Percentiles rank a stretch among this genome's conserved stretches.
Evolutionary conservation across 2,797 vertebrate species (phyloP).

Genomic region (Anabas testudineus): DNA sequence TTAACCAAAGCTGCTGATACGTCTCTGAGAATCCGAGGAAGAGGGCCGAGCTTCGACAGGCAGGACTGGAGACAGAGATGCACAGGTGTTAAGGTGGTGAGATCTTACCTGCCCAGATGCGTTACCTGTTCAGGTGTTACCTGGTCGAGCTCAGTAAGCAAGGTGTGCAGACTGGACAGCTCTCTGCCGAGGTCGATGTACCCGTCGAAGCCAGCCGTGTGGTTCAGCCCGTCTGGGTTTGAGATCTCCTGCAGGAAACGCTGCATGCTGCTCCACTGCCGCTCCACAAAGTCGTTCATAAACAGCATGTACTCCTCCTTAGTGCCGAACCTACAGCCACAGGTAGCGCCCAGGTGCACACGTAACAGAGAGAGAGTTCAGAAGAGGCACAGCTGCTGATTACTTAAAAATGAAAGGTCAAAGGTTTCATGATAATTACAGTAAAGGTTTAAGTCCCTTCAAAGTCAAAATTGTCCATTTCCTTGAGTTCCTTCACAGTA

Average conservation of each 20-base stretch:
- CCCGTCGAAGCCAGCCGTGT: constrained; percentile 93
- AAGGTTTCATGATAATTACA: too few species aligned
- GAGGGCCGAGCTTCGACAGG: constrained; percentile 91
- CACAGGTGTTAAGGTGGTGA: too few species aligned
- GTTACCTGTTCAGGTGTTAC: constrained; percentile 72
- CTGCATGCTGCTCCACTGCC: constrained; percentile 97
- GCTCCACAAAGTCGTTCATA: constrained; percentile 98
- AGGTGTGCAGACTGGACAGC: constrained; percentile 92
- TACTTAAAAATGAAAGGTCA: neutral
- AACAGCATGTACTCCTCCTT: constrained; percentile 99
- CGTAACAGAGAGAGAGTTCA: neutral
- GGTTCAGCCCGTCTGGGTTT: constrained; percentile 92
- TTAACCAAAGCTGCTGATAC: constrained; percentile 91
- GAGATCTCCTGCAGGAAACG: constrained; percentile 96
- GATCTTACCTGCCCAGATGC: too few species aligned
- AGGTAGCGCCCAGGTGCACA: neutral
- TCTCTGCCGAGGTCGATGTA: constrained; percentile 96
- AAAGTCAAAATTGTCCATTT: too few species aligned
- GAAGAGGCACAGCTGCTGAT: too few species aligned
- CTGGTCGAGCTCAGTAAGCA: constrained; percentile 95
- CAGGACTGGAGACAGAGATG: constrained; percentile 81
- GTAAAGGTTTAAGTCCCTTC: neutral
- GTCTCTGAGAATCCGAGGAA: constrained; percentile 93
- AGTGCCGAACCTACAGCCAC: constrained; percentile 89
- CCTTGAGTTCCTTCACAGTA: neutral